Conservation (phyloP, 2,113 vertebrate genomes). For the Bagarius yarrelli region DNA sequence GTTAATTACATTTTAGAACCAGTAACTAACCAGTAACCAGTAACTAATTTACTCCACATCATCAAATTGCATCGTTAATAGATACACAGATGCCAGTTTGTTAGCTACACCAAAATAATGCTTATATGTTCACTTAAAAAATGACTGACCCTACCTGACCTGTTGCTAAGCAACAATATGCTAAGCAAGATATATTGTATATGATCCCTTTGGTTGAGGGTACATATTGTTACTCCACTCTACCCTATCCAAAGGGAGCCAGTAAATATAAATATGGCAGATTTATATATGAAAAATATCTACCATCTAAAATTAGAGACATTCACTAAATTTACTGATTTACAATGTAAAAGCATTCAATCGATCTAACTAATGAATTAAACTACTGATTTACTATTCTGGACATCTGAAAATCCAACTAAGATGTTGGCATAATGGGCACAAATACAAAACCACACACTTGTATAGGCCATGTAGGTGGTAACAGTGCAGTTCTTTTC, state of each 20-base stretch:
- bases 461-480: neutral
- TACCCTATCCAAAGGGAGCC: no score
- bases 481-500: neutral
- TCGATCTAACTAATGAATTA: neutral
- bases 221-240: no score
- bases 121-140: neutral
- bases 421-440: neutral
- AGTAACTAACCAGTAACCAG: neutral
- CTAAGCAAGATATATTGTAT: no score
- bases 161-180: neutral
- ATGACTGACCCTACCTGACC: neutral
- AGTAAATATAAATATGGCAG: no score
- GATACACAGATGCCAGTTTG: neutral
- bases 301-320: neutral
- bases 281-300: neutral
- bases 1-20: no score
- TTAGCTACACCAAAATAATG: neutral
- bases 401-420: neutral
- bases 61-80: neutral
- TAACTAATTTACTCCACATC: neutral
- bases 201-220: no score
- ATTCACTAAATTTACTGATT: neutral
- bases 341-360: neutral
- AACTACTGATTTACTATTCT: neutral
- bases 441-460: neutral